A percentile compares a stretch with the other conserved stretches of the same genome.
These are phyloP conservation scores for Bombus haemorrhoidalis DNA, from an alignment of 1,140 invertebrate species.

Conservation along the genomic window DNA sequence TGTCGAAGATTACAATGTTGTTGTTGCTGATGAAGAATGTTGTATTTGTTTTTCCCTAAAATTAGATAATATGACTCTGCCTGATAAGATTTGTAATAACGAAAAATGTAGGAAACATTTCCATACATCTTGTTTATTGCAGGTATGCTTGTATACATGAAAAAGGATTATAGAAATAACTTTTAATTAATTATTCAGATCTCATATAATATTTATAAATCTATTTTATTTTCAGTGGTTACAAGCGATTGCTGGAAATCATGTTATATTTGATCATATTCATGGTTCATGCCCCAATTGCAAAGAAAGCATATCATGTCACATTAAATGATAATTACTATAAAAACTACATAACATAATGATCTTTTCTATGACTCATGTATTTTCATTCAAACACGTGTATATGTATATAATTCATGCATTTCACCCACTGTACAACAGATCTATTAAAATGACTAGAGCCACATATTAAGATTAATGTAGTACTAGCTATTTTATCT, in stretches of 20 bases:
- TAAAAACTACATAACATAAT: neutral
- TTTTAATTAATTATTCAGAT: constrained; percentile 13
- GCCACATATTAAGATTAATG: constrained; percentile 78
- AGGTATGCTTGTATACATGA: constrained; percentile 64
- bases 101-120: constrained; percentile 75
- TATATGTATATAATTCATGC: constrained; percentile 64
- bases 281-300: constrained; percentile 79
- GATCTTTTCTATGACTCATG: neutral
- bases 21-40: constrained; percentile 77
- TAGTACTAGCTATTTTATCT: constrained; percentile 52
- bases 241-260: constrained; percentile 72
- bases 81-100: constrained; percentile 78
- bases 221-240: constrained; percentile 75
- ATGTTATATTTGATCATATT: constrained; percentile 76
- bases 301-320: constrained; percentile 74
- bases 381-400: constrained; percentile 71
- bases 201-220: constrained; percentile 23
- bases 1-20: constrained; percentile 45
- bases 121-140: constrained; percentile 76
- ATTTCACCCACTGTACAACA: constrained; percentile 57
- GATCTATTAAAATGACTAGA: constrained; percentile 73
- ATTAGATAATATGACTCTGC: constrained; percentile 66
- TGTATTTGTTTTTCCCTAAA: constrained; percentile 79
- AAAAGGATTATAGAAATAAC: neutral
- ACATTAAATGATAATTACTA: constrained; percentile 47